A percentile compares a stretch with the other conserved stretches of the same genome.
These are phyloP conservation scores for Notarius lentiginosus DNA, from an alignment of 2,113 vertebrate species.

Conservation along the genomic window DNA sequence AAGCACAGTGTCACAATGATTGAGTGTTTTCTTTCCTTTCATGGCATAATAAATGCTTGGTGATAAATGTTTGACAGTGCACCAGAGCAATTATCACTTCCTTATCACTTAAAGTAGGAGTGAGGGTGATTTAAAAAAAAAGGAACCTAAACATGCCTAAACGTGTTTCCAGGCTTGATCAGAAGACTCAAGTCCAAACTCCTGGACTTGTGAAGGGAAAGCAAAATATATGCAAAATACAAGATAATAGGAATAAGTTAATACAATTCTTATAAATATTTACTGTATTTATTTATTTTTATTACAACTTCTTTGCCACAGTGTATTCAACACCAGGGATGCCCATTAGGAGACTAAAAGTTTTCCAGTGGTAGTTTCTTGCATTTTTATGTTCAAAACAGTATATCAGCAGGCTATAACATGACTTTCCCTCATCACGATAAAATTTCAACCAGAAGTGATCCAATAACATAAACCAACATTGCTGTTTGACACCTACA, in stretches of 20 bases:
- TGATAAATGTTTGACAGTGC: background rate
- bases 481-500: background rate
- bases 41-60: background rate
- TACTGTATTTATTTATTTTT: background rate
- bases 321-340: background rate
- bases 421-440: background rate
- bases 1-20: background rate
- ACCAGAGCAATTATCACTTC: background rate
- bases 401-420: background rate
- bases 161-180: background rate
- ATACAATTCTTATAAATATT: background rate
- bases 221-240: background rate
- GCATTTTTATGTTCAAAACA: background rate
- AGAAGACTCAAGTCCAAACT: background rate
- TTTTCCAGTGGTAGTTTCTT: background rate
- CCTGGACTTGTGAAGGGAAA: background rate
- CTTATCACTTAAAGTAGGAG: too few species aligned
- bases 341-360: background rate
- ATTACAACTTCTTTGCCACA: background rate
- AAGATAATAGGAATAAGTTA: background rate
- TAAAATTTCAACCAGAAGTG: background rate
- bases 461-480: background rate
- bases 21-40: background rate
- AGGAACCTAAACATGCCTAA: too few species aligned
- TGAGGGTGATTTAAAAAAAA: background rate